Conservation (phyloP, 2,113 vertebrate genomes). For the Alces alces region DNA sequence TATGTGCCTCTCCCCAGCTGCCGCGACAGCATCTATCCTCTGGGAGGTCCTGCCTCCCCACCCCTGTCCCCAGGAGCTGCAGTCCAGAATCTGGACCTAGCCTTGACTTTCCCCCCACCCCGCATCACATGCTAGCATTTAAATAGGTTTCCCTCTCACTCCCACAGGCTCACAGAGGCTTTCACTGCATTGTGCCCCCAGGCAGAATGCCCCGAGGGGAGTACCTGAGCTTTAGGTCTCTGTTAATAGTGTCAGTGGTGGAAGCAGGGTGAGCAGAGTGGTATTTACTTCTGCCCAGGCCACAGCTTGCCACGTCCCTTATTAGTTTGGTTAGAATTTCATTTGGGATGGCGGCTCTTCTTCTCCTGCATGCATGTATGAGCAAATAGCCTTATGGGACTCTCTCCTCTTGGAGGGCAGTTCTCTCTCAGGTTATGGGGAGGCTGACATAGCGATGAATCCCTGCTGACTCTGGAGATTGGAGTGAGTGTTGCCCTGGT, state of each 20-base stretch:
- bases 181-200: too few relatives aligned
- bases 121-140: fast-evolving
- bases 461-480: background rate
- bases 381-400: background rate
- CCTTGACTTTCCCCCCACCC: background rate
- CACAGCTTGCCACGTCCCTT: background rate
- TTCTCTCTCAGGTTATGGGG: background rate
- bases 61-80: background rate
- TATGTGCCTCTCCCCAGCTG: background rate
- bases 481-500: background rate
- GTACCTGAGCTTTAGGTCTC: background rate
- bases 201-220: background rate
- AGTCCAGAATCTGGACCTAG: too few relatives aligned
- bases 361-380: background rate
- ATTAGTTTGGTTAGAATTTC: background rate
- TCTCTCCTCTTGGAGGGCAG: background rate
- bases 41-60: background rate
- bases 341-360: background rate
- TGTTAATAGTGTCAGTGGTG: background rate
- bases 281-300: background rate
- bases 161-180: background rate
- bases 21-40: background rate
- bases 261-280: background rate
- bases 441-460: background rate
- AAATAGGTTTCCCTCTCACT: too few relatives aligned